Evolutionary conservation across 1,140 invertebrate species (phyloP), one percentile per base, ranked within the genome.

Genomic region (Neodiprion fabricii): DNA sequence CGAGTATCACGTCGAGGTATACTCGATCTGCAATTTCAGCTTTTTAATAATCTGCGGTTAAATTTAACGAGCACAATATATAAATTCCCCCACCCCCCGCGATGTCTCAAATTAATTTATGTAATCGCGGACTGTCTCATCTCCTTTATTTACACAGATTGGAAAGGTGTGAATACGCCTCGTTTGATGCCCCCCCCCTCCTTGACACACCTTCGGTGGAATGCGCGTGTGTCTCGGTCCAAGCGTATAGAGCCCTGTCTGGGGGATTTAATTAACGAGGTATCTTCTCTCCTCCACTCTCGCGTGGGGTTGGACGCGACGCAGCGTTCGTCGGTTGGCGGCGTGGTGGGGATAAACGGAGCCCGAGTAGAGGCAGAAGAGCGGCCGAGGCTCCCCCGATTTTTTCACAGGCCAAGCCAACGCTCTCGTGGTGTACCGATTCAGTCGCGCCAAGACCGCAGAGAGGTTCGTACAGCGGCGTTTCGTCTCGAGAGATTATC

Each of bases 331-430:
- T 12, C 12, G 70, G 70, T 40, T 12, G 10, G 10, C 12, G 10
- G 48, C 68, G 68, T 23, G 48, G 48, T 72, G 73, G 78, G 80
- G 78, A 81, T 82, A 82, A 82, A 74, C 78, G 81, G 82, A 72
- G 17, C 17, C 17, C 17, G 17, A 21, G 17, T 21, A 21, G 17
- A 21, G 17, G 17, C 17, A 21, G 17, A 21, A 21, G 17, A 21
- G 17, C 17, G 77, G 77, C 79, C 79, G 78, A n/a, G 10, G 50
- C 50, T 53, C 50, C n/a, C 50, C 50, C 50, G 50, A 10, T 1
- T 14, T 53, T 14, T 14, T 14, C 50, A 10, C 50, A n/a, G 50
- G 50, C 50, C 50, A 53, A 21, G 10, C 50, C 50, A 11, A 10
- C 1, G 50, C 50, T 53, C 50, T 11, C 50, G 10, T 14, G 50